phyloP scores from a whole-genome alignment of 2,888 invertebrate species.

The Eristalis tenax region DNA sequence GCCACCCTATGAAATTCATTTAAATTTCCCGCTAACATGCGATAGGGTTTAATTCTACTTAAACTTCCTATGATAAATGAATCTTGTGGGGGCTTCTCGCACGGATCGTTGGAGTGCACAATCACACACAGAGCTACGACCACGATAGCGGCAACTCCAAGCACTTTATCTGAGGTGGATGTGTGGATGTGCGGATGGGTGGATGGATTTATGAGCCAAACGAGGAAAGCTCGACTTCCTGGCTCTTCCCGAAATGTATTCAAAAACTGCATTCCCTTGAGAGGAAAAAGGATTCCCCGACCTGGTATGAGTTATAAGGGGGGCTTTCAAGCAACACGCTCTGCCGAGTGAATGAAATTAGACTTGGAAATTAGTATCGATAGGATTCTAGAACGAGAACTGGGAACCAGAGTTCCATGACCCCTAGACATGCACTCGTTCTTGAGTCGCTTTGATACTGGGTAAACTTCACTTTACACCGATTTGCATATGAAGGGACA shows the following conservation, averaged over 20 bases:
- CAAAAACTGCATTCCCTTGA: conserved; percentile 55
- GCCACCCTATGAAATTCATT: conserved; percentile 42
- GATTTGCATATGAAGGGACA: conserved; percentile 51
- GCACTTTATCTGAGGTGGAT: conserved; percentile 35
- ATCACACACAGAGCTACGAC: not conserved
- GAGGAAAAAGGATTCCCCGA: conserved; percentile 20
- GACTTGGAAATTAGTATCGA: conserved; percentile 67
- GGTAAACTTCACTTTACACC: not conserved
- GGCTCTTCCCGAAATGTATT: conserved; percentile 50
- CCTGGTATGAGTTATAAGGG: conserved; percentile 44
- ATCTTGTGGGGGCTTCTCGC: conserved; percentile 60
- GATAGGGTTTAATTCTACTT: conserved; percentile 60
- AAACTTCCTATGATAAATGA: conserved; percentile 68
- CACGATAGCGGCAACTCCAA: not conserved
- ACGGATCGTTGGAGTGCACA: conserved; percentile 43
- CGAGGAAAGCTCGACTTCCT: conserved; percentile 43
- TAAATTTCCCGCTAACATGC: conserved; percentile 59
- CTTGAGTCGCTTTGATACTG: not conserved
- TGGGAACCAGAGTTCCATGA: conserved; percentile 43
- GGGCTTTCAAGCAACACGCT: conserved; percentile 32
- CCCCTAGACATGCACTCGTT: conserved; percentile 35
- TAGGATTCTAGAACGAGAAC: conserved; percentile 11
- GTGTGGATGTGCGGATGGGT: too few species aligned
- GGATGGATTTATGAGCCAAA: conserved; percentile 65
- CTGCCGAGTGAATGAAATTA: conserved; percentile 52